Evolutionary conservation across 2,797 vertebrate genomes (phyloP), one percentile per base, ranked within the genome.

Genomic region (Phoeniculus purpureus): DNA sequence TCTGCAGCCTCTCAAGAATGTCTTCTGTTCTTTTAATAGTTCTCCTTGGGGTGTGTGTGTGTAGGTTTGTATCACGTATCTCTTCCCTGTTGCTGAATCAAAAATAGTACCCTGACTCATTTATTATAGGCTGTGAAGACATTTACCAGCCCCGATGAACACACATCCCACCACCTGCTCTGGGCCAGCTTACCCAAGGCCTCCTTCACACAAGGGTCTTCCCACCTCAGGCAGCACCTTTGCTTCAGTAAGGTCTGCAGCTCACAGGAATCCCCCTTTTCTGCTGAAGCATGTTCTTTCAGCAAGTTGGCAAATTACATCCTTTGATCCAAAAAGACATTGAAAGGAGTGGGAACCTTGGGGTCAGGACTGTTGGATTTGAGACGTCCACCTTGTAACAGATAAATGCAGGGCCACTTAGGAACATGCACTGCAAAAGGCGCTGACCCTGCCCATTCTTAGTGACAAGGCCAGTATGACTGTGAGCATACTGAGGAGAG

Each of bases 11-110:
- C 95, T 92, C 81, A 90, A 80, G 96, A 94, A 94, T 87, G 92
- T 93, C 94, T 95, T 92, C 94, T 92, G 73, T 81, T 92, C 95
- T 96, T 97, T 95, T 96, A 96, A 96, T 97, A 97, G 90, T 70
- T 73, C 89, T 89, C 55, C 87, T 87, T 43, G 61, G 13, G 7
- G 51, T 29, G 85, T 40, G 26, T 40, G 26, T 27, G 82, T 67
- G 83, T 70, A 87, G 85, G 77, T 86, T 94, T 91, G 71, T 87
- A 94, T 95, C 94, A 89, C 2, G 0, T 94, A 94, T 92, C 90
- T 66, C 81, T 91, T 79, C 92, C 83, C 89, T 34, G 25, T 79
- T 58, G 92, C 90, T 59, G 82, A 45, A 93, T 89, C 92, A 90
- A 86, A 97, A 95, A 97, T 96, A 95, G 96, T 47, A 61, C 68